Conservation (phyloP, 2,888 invertebrate genomes). For the Slavum lentiscoides region DNA sequence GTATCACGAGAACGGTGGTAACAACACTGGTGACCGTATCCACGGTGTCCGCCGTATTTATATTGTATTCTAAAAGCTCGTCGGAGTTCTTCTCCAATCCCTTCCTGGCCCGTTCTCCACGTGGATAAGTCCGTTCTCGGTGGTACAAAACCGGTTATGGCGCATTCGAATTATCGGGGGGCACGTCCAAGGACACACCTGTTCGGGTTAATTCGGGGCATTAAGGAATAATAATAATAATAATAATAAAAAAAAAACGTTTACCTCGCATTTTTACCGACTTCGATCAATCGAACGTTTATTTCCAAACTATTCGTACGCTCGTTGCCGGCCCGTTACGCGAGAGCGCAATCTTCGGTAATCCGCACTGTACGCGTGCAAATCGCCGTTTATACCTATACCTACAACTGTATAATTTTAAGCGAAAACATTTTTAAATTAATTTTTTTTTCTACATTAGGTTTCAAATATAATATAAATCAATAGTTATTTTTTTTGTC, state of each 20-base stretch:
- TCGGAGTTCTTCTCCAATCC: not conserved
- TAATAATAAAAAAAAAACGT: not conserved
- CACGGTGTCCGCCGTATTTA: constrained; percentile 2
- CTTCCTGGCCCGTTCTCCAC: constrained; percentile 2
- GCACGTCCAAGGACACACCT: constrained; percentile 7
- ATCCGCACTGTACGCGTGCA: not conserved
- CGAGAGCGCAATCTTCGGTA: not conserved
- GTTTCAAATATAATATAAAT: too few species aligned
- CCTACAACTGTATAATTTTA: too few species aligned
- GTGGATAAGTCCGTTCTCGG: not conserved
- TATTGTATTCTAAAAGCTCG: not conserved
- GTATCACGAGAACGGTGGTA: not conserved
- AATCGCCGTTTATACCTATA: too few species aligned
- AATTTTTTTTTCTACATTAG: too few species aligned
- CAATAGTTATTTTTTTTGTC: too few species aligned
- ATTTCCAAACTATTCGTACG: constrained; percentile 18
- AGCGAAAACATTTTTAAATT: too few species aligned
- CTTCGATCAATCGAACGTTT: not conserved
- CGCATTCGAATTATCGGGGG: not conserved
- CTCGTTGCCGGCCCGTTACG: not conserved
- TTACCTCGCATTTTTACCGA: constrained; percentile 14
- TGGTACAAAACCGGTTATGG: constrained; percentile 8
- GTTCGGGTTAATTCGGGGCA: constrained; percentile 17
- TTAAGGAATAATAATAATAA: not conserved
- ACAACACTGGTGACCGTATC: not conserved